Conservation (phyloP, 2,888 invertebrate genomes). For the Yponomeuta plumbellus region DNA sequence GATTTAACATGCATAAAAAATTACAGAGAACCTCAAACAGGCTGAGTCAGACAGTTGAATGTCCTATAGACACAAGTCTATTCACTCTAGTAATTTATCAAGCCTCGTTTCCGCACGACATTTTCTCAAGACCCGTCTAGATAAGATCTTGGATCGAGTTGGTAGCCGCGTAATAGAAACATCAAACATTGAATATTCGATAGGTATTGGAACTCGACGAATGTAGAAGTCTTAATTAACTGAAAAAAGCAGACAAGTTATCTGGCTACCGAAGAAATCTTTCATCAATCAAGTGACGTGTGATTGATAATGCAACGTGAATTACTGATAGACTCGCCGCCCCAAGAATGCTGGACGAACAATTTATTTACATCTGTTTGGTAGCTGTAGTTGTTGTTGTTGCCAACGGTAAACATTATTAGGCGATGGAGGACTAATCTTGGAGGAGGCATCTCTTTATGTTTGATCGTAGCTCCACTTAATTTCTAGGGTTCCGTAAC, state of each 20-base stretch:
- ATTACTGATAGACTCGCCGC: constrained; percentile 72
- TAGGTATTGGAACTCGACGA: constrained; percentile 30
- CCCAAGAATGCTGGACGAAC: constrained; percentile 61
- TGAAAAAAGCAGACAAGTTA: constrained; percentile 62
- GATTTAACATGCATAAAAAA: background rate
- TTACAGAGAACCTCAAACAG: background rate
- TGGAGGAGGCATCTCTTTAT: constrained; percentile 7
- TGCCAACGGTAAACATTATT: constrained; percentile 48
- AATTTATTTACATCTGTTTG: constrained; percentile 73
- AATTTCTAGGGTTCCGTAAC: background rate
- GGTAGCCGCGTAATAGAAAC: background rate
- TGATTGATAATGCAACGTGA: constrained; percentile 74
- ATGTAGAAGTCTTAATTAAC: constrained; percentile 69
- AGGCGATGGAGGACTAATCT: constrained; percentile 7
- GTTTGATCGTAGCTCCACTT: background rate
- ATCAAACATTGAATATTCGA: constrained; percentile 5
- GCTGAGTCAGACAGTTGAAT: background rate
- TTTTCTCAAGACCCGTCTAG: constrained; percentile 6
- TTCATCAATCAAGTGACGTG: constrained; percentile 67
- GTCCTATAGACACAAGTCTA: background rate
- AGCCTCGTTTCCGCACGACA: constrained; percentile 9
- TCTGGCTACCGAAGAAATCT: constrained; percentile 71
- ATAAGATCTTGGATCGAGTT: constrained; percentile 13
- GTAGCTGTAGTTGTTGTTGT: constrained; percentile 67
- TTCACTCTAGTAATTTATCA: constrained; percentile 5